A percentile compares a stretch with the other conserved stretches of the same genome.
Conservation (phyloP, 2,888 invertebrate genomes). For the Euzetes globulus region DNA sequence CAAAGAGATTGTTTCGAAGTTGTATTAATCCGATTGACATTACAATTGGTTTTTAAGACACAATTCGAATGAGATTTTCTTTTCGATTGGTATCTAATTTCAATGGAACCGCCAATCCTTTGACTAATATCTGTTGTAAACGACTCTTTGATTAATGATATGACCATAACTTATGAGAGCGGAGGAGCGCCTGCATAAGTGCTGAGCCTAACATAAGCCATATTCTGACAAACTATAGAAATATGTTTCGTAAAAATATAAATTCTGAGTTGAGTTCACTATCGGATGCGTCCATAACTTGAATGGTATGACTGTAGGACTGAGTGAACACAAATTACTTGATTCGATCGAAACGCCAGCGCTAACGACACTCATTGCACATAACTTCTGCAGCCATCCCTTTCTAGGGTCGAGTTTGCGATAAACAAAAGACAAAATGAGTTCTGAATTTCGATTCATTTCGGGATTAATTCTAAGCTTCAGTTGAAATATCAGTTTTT, state of each 20-base stretch:
- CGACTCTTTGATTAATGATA: not conserved
- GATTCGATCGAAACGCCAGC: not conserved
- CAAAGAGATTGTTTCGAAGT: no score
- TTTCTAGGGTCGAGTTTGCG: not conserved
- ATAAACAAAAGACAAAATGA: constrained; percentile 1
- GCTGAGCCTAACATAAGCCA: not conserved
- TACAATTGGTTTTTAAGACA: not conserved
- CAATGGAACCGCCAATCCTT: not conserved
- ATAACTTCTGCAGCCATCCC: not conserved
- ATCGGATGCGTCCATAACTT: not conserved
- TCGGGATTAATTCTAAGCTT: not conserved
- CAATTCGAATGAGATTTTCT: not conserved
- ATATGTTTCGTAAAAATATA: not conserved
- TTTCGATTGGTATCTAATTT: not conserved
- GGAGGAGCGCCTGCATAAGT: not conserved
- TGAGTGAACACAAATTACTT: not conserved
- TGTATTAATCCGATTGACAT: not conserved
- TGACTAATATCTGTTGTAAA: constrained; percentile 1
- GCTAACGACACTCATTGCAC: not conserved
- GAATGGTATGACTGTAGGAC: not conserved
- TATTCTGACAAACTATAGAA: constrained; percentile 1
- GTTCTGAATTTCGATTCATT: not conserved
- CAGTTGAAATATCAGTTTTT: not conserved
- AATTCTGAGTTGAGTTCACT: not conserved
- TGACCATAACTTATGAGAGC: not conserved